Percentiles rank a stretch among this genome's conserved stretches.
phyloP scores from a whole-genome alignment of 1,140 invertebrate genomes.

The Leptinotarsa texana region DNA sequence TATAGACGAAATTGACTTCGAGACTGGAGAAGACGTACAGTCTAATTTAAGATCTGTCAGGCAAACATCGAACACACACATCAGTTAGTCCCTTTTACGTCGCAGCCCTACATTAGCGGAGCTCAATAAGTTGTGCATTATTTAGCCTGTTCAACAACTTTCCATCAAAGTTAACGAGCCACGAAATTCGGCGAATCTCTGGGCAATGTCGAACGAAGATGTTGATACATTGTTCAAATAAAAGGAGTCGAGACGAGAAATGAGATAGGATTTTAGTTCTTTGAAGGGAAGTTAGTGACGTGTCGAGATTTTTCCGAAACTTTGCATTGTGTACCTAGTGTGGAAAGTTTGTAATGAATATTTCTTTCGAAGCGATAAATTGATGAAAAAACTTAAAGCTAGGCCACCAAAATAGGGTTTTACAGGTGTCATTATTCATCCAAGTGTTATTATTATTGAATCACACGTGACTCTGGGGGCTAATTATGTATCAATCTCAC shows the following conservation, averaged over 20 bases:
- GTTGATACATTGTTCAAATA: constrained; percentile 1
- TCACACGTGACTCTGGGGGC: too few species aligned
- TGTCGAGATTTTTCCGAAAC: too few species aligned
- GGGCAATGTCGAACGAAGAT: background rate
- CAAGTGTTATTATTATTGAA: too few species aligned
- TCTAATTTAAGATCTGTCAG: constrained; percentile 6
- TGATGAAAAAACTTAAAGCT: too few species aligned
- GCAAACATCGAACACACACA: background rate
- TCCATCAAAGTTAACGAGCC: constrained; percentile 2
- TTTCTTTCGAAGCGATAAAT: too few species aligned
- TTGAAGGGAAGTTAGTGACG: background rate
- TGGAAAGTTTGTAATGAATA: too few species aligned
- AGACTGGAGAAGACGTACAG: background rate
- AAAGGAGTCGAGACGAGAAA: background rate
- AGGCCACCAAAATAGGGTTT: too few species aligned
- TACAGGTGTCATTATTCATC: too few species aligned
- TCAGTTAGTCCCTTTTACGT: background rate
- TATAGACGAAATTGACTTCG: background rate
- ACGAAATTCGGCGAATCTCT: background rate
- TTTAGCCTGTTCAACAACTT: constrained; percentile 1
- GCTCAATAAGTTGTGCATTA: constrained; percentile 1
- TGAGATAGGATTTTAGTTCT: background rate
- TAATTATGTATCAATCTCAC: too few species aligned
- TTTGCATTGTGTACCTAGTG: too few species aligned
- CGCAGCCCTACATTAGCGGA: background rate